Base-by-base conservation (phyloP, 2,888 invertebrate genomes). In the Drosophila barbarae region DNA sequence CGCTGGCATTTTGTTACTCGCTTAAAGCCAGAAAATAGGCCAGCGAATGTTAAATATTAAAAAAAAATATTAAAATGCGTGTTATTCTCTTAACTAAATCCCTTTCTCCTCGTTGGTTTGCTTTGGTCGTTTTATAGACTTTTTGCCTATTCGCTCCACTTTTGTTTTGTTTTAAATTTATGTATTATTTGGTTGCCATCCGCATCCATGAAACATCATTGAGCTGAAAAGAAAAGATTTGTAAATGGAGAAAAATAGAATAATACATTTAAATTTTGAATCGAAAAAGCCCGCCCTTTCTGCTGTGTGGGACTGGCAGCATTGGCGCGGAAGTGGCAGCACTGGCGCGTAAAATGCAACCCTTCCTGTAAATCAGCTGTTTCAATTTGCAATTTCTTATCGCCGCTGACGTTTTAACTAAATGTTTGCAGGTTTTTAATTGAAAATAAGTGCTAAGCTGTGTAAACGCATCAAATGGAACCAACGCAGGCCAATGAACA, bases 1-100 rank as follows among this genome's bases (percentile, higher is more conserved):
- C 51, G 89, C 89, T 84, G 89, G 89, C 89, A 89, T 89, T 77
- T 76, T 85, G 56, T 58, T 26, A 7, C 23, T 26, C 21, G 21
- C 36, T 35, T 32, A 38, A 42, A n/a, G 39, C 28, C 41, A 13
- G 21, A 1, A 21, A 64, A 38, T 26, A 38, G 35, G 44, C 28
- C 9, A 38, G 51, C 44, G 55, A 60, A 60, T 51, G 21, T 39
- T 18, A 18, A 18, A 18, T 18, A 18, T 18, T 18, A 18, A 18
- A 18, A 46, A 18, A 46, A 30, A 30, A 35, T 41, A 23, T n/a
- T 47, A 23, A 36, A 54, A 28, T 36, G 21, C 42, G 36, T 47
- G 39, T 15, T 34, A 21, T 18, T 13, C 21, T 13, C 18, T 21
- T 15, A 44, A 58, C 39, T 35, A 1, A 44, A 51, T 44, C 7